These are phyloP conservation scores for Euschistus heros DNA, from an alignment of 1,140 invertebrate genomes.

Conservation along the genomic window DNA sequence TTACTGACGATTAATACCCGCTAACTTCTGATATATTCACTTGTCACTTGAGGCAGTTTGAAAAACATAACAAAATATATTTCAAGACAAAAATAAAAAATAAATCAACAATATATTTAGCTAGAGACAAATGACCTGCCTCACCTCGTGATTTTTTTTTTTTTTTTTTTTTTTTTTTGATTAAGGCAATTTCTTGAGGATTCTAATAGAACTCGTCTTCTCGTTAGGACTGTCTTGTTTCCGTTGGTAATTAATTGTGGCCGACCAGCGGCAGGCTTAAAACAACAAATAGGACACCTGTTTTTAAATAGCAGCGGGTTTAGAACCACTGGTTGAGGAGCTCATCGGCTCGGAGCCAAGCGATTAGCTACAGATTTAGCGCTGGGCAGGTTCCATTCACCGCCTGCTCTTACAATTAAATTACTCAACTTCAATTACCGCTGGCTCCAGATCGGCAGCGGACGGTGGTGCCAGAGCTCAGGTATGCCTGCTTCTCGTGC, in stretches of 20 bases:
- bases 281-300: constrained; percentile 16
- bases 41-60: no score
- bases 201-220: background rate
- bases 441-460: background rate
- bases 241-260: constrained; percentile 7
- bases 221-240: constrained; percentile 4
- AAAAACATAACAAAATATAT: no score
- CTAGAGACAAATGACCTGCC: no score
- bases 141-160: no score
- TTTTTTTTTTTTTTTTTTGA: no score
- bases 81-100: no score
- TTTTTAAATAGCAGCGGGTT: constrained; percentile 14
- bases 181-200: background rate
- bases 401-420: constrained; percentile 12
- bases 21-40: no score
- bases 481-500: background rate
- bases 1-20: no score
- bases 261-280: background rate
- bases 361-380: constrained; percentile 10
- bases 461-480: background rate
- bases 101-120: no score
- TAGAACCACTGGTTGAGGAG: background rate
- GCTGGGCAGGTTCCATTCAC: background rate
- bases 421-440: constrained; percentile 12
- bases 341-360: background rate